Evolutionary conservation across 2,113 vertebrate genomes (phyloP), one percentile per base, ranked within the genome.

Genomic region (Morone chrysops): DNA sequence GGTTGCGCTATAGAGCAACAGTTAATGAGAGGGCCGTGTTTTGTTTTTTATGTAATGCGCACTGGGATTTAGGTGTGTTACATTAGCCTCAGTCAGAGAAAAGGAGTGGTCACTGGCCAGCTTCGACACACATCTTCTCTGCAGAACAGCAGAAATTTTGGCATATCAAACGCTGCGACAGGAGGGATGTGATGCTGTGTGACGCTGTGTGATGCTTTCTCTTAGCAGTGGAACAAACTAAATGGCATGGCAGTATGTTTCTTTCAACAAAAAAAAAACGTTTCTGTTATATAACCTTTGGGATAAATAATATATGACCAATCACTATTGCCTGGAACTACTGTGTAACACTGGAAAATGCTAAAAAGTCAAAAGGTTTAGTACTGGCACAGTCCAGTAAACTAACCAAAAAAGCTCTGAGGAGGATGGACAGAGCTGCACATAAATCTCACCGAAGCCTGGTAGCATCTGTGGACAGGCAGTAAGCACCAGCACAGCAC

Each of bases 361-460:
- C 31, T 31, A 31, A 31, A 31, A 31, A 31, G 31, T 31, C 31
- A 31, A 31, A 31, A 31, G 41, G 22, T 10, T 53, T 1, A 41
- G 57, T 20, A 31, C 8, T 2, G 17, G 67, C 38, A 57, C 4
- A 36, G 70, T 40, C 61, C 45, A 40, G 74, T 0, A 38, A 54
- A 56, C 22, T 31, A 87, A 80, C 61, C 31, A 2, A 67, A 59
- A 47, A 61, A 45, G 36, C 47, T 63, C 11, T 12, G 63, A 66
- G 31, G 53, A 62, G 70, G 41, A 69, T 43, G 80, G 81, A 73
- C 78, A 68, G 11, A 65, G 62, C 61, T 73, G 66, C 22, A 51
- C 53, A 76, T 41, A 86, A 91, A 87, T 87, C 82, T 82, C 51
- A 51, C 68, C 62, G 87, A 87, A 86, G 78, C 74, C 74, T 47